Evolutionary conservation across 53 echinoderm and acorn worm genomes (phyloP).

Genomic region (Mesocentrotus franciscanus): DNA sequence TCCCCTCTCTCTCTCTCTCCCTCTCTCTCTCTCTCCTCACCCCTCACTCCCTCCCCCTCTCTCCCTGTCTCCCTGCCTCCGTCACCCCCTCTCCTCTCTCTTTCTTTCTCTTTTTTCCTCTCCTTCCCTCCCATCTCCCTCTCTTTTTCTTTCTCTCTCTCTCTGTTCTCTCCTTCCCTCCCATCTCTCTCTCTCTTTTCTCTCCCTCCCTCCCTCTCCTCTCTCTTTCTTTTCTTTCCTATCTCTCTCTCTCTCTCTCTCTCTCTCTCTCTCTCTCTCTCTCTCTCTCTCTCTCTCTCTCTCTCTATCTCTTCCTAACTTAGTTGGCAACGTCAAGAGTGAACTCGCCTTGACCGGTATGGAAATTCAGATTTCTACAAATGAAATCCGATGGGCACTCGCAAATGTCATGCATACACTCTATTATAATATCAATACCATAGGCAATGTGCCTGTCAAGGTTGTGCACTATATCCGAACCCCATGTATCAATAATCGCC

Average conservation of each 20-base stretch:
- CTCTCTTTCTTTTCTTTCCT: not conserved
- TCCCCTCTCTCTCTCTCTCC: not conserved
- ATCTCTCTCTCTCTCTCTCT: not conserved
- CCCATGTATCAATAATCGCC: constrained; percentile 12
- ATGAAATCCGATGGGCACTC: not conserved
- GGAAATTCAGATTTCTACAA: constrained; percentile 1
- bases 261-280: not conserved
- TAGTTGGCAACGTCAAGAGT: not conserved
- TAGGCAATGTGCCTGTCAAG: not conserved
- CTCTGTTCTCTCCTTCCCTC: not conserved
- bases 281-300: not conserved
- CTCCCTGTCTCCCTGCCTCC: no score
- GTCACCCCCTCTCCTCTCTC: not conserved
- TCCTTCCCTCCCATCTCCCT: not conserved
- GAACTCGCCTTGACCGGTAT: constrained; percentile 7
- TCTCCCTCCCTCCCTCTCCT: not conserved
- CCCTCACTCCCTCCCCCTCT: not conserved
- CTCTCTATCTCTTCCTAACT: not conserved
- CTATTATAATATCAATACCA: not conserved
- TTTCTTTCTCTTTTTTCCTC: not conserved
- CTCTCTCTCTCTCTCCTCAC: not conserved
- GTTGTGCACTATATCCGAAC: constrained; percentile 24
- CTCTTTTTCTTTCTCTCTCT: not conserved
- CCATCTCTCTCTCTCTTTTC: not conserved
- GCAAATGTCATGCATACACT: constrained; percentile 15